Percentiles rank a stretch among this genome's conserved stretches.
These are phyloP conservation scores for Cataglyphis albicans DNA, from an alignment of 2,888 invertebrate genomes.

Conservation along the genomic window DNA sequence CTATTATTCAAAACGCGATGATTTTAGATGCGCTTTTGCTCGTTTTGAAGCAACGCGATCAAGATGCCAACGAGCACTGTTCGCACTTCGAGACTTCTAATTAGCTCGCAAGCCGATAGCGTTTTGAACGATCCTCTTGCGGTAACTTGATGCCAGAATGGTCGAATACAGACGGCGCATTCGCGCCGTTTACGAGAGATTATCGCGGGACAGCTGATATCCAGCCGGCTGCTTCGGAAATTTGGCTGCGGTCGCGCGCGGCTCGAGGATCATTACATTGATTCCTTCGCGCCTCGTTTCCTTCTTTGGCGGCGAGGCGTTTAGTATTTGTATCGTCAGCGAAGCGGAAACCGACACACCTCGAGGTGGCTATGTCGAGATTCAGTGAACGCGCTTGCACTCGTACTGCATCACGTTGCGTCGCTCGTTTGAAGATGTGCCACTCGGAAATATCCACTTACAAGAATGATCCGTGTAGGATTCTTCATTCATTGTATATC, in stretches of 20 bases:
- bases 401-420: conserved; percentile 31
- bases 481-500: conserved; percentile 15
- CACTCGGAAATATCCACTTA: conserved; percentile 76
- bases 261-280: conserved; percentile 26
- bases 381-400: conserved; percentile 50
- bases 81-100: conserved; percentile 43
- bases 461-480: conserved; percentile 67
- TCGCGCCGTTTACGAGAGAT: conserved; percentile 32
- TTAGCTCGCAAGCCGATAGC: conserved; percentile 29
- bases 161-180: not conserved
- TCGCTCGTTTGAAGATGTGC: conserved; percentile 50
- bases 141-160: conserved; percentile 24
- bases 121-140: conserved; percentile 18
- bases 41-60: conserved; percentile 17
- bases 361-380: conserved; percentile 60
- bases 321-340: conserved; percentile 70
- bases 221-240: conserved; percentile 35
- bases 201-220: conserved; percentile 51
- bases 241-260: conserved; percentile 49
- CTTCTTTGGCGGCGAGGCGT: conserved; percentile 49
- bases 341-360: conserved; percentile 74
- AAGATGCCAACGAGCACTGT: not conserved
- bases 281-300: conserved; percentile 55
- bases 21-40: conserved; percentile 19
- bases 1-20: conserved; percentile 22